Evolutionary conservation across 2,113 vertebrate species (phyloP), one percentile per base, ranked within the genome.

Genomic region (Tor tambroides): DNA sequence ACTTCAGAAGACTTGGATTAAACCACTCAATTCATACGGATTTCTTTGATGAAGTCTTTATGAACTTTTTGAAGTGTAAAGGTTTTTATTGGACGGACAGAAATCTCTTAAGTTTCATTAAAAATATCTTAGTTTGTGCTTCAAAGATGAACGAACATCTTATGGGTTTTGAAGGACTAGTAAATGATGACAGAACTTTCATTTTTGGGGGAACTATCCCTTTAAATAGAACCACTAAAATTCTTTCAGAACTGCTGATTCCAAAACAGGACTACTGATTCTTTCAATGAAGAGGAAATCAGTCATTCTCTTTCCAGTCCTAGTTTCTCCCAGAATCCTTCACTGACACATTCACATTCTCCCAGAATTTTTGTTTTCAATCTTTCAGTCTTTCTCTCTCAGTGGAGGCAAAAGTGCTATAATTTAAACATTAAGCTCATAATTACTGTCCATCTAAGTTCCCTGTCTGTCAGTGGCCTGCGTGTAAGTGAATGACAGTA

Each of bases 371-470:
- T 71, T 84, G 51, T 72, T 35, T 28, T 35, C 56, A 35, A 59
- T 84, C 54, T 30, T 9, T 82, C 69, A 35, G 5, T 23, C 7
- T 80, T 46, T 46, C 43, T 46, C 43, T 46, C 43, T 5, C 26
- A 21, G 7, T 30, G 15, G 30, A 11, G 9, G 6, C 26, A 63
- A 71, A 63, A 86, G 72, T n/a, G 6, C 28, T 28, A 78, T 83
- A 49, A 79, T 78, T 79, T 71, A 79, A 51, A 79, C 74, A 86
- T 86, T 84, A 86, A 61, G 35, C 84, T 83, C 32, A 56, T 72
- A 65, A 83, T 88, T 72, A 65, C 80, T 78, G 61, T 86, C 74
- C 72, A 86, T 83, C 82, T 61, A 72, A 77, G 15, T 41, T 8
- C 17, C 49, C n/a, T 32, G 61, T 71, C 59, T 71, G 72, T 26